Conservation (phyloP, 2,888 invertebrate species). For the Cotesia congregata region DNA sequence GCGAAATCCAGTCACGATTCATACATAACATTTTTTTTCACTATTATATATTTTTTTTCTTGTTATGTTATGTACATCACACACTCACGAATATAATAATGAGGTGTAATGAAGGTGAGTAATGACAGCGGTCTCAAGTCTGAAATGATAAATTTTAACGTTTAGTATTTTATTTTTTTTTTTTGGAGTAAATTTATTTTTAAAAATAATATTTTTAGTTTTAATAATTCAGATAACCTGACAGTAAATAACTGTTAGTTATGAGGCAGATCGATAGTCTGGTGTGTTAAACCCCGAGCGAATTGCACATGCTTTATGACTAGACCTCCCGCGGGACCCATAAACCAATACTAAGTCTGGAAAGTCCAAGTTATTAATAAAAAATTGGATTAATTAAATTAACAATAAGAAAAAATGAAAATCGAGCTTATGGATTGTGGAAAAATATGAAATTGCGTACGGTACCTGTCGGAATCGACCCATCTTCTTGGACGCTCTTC, state of each 20-base stretch:
- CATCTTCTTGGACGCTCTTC: slow-evolving; percentile 25
- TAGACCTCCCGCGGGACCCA: slow-evolving; percentile 18
- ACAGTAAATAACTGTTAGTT: neutral
- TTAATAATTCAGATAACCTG: too few species aligned
- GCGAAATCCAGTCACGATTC: slow-evolving; percentile 31
- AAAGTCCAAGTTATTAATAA: neutral
- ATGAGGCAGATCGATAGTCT: neutral
- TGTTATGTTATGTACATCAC: neutral
- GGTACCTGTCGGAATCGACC: slow-evolving; percentile 26
- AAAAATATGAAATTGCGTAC: neutral
- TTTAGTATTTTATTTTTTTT: neutral
- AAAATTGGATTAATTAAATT: neutral
- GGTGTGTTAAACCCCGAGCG: slow-evolving; percentile 5
- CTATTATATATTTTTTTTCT: neutral
- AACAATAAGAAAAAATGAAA: neutral
- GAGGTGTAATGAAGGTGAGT: neutral
- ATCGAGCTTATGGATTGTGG: too few species aligned
- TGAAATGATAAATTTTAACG: neutral
- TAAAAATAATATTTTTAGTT: neutral
- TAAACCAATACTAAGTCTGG: slow-evolving; percentile 18
- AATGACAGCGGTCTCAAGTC: neutral
- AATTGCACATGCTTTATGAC: slow-evolving; percentile 18
- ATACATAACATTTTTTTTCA: slow-evolving; percentile 8
- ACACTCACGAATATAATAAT: neutral
- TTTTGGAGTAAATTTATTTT: neutral